Evolutionary conservation across 2,113 vertebrate species (phyloP).

Genomic region (Emydura subglobosa): DNA sequence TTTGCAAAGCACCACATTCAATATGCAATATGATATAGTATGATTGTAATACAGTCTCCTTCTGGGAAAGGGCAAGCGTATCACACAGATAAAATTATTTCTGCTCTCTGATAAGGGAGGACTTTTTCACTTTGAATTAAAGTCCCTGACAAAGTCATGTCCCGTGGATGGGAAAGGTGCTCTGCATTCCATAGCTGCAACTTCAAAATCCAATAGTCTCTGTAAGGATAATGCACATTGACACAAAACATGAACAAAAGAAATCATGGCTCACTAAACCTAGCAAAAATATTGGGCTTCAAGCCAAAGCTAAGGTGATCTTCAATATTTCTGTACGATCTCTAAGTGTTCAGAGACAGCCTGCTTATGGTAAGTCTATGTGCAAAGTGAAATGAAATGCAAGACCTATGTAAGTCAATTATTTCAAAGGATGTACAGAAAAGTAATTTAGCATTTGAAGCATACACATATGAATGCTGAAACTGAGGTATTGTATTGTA

Average conservation of each 20-base stretch:
- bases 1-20: background rate
- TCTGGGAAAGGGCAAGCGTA: background rate
- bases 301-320: background rate
- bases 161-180: background rate
- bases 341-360: background rate
- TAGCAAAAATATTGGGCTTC: background rate
- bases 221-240: background rate
- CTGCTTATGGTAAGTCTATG: background rate
- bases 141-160: background rate
- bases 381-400: background rate
- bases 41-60: background rate
- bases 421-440: background rate
- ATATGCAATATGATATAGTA: background rate
- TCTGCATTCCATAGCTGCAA: background rate
- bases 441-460: background rate
- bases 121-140: background rate
- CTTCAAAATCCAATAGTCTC: background rate
- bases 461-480: background rate
- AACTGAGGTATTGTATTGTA: background rate
- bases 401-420: background rate
- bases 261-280: background rate
- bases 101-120: background rate
- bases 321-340: background rate
- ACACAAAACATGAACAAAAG: background rate
- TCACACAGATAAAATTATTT: background rate